Evolutionary conservation across 2,888 invertebrate species (phyloP).

Genomic region (Microplitis deprimator): DNA sequence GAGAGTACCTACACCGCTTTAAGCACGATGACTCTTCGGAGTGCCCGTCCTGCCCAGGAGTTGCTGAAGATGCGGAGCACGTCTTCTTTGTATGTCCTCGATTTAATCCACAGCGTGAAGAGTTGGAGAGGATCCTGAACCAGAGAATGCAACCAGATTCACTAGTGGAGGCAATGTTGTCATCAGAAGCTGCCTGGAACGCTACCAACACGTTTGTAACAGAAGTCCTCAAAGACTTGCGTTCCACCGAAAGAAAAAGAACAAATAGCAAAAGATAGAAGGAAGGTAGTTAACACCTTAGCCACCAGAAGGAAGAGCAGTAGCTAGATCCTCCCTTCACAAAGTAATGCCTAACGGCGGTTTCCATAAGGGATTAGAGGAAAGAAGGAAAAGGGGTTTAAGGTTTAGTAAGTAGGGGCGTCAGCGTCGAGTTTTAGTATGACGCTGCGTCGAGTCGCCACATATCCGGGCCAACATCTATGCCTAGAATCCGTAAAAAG

Average conservation of each 20-base stretch:
- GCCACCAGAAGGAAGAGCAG: slow-evolving; percentile 27
- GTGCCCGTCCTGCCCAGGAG: too few species aligned
- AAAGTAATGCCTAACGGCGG: slow-evolving; percentile 35
- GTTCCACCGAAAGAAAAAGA: background rate
- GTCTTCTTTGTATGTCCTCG: slow-evolving; percentile 3
- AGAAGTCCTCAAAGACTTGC: background rate
- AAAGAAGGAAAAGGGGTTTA: background rate
- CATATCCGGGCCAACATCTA: slow-evolving; percentile 1
- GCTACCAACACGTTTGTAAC: slow-evolving; percentile 18
- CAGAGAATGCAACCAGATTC: slow-evolving; percentile 1
- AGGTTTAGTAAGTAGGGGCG: slow-evolving; percentile 33
- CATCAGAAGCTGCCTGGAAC: slow-evolving; percentile 16
- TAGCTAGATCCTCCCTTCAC: slow-evolving; percentile 19
- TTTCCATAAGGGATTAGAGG: slow-evolving; percentile 20
- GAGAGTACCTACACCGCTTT: background rate
- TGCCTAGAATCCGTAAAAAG: too few species aligned
- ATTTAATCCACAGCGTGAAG: background rate
- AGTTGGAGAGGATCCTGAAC: background rate
- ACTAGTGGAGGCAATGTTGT: slow-evolving; percentile 14
- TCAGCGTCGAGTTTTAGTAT: background rate
- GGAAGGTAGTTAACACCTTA: background rate
- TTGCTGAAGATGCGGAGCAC: too few species aligned
- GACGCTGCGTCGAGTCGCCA: background rate
- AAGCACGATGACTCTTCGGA: too few species aligned
- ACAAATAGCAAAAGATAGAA: slow-evolving; percentile 16